These are phyloP conservation scores for Phengaris alcon DNA, from an alignment of 2,888 invertebrate genomes.

Conservation along the genomic window DNA sequence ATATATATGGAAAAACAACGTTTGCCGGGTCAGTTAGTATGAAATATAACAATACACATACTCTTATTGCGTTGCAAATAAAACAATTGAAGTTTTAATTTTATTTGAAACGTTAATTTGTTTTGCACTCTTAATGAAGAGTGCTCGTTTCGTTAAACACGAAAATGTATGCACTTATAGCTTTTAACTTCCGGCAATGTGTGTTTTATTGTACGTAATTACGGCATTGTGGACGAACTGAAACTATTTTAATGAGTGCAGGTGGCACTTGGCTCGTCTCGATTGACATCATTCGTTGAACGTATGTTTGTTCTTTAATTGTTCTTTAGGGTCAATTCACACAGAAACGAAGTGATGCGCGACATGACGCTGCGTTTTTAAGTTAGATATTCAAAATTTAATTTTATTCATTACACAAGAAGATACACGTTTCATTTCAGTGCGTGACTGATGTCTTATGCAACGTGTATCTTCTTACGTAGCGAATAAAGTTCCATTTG, in stretches of 20 bases:
- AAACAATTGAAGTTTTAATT: slow-evolving; percentile 16
- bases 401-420: too few relatives aligned
- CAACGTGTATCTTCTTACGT: too few relatives aligned
- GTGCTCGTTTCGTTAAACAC: slow-evolving; percentile 26
- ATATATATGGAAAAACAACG: too few relatives aligned
- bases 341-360: too few relatives aligned
- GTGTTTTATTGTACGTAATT: slow-evolving; percentile 28
- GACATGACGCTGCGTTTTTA: too few relatives aligned
- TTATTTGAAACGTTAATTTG: slow-evolving; percentile 23
- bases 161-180: slow-evolving; percentile 29
- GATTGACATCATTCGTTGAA: not conserved
- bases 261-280: not conserved
- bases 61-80: not conserved
- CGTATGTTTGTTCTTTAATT: not conserved
- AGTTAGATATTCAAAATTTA: too few relatives aligned
- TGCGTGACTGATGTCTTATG: too few relatives aligned
- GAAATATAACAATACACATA: not conserved
- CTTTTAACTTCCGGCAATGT: slow-evolving; percentile 26
- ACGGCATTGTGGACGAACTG: slow-evolving; percentile 17
- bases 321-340: not conserved
- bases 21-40: not conserved
- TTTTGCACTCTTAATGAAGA: slow-evolving; percentile 26
- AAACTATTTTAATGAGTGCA: slow-evolving; percentile 19
- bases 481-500: too few relatives aligned
- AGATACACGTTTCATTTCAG: too few relatives aligned